Conservation (phyloP, 1,140 invertebrate species). For the Diabrotica virgifera region DNA sequence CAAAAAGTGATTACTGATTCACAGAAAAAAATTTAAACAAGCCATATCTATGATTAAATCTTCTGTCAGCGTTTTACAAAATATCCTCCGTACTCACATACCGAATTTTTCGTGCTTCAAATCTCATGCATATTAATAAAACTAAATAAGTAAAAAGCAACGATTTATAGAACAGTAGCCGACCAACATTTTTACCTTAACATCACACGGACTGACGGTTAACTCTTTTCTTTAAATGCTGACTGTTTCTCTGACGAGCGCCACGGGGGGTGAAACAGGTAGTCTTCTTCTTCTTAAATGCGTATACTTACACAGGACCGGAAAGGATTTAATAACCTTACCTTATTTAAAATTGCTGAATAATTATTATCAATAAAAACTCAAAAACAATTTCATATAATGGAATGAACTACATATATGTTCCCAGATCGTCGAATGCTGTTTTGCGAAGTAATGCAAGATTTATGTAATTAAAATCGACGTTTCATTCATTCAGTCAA, state of each 20-base stretch:
- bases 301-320: not conserved
- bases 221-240: not conserved
- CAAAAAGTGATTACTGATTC: no score
- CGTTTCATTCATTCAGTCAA: no score
- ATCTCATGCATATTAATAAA: conserved; percentile 1
- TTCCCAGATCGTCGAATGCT: no score
- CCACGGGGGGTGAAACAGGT: conserved; percentile 12
- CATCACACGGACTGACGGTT: conserved; percentile 3
- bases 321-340: no score
- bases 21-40: no score
- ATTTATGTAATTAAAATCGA: no score
- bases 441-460: no score
- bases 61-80: not conserved
- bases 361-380: no score
- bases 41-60: not conserved
- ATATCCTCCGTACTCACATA: not conserved
- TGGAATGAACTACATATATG: no score
- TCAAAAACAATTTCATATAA: no score
- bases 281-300: conserved; percentile 7
- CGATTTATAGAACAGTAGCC: conserved; percentile 12
- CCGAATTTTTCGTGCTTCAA: not conserved
- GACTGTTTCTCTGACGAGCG: conserved; percentile 6
- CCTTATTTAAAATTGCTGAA: no score
- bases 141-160: not conserved
- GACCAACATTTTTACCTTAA: not conserved